A percentile compares a stretch with the other conserved stretches of the same genome.
These are phyloP conservation scores for Orthosia cruda DNA, from an alignment of 2,888 invertebrate species.

Conservation along the genomic window DNA sequence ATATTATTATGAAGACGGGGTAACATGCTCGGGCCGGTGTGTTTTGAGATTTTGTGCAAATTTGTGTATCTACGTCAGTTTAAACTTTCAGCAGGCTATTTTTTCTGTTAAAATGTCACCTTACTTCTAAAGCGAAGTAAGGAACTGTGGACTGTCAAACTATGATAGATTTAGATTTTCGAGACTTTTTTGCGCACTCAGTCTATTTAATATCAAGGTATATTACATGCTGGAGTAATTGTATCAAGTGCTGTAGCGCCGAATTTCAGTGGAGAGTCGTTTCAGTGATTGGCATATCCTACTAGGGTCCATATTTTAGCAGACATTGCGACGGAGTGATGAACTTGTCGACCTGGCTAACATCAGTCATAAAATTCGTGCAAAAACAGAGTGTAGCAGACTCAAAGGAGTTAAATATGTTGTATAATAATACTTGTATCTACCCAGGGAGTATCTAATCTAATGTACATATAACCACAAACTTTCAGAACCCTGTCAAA, in stretches of 20 bases:
- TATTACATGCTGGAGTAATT: too few species aligned
- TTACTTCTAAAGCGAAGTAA: background rate
- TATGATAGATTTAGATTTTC: too few species aligned
- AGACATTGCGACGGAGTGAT: background rate
- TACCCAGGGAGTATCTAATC: too few species aligned
- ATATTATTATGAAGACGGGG: background rate
- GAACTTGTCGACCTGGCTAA: background rate
- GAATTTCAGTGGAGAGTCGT: background rate
- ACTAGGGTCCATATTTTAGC: slow-evolving; percentile 22
- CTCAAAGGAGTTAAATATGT: background rate
- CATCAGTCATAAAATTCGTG: background rate
- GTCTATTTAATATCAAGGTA: too few species aligned
- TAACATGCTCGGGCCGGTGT: background rate
- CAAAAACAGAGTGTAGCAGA: background rate
- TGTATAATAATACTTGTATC: background rate
- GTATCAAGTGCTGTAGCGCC: slow-evolving; percentile 3
- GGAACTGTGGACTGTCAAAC: too few species aligned
- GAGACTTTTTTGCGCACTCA: background rate
- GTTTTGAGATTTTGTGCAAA: too few species aligned
- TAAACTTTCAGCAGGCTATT: too few species aligned
- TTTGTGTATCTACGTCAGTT: too few species aligned
- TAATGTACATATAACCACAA: too few species aligned
- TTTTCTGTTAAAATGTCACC: too few species aligned
- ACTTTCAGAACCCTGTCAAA: background rate
- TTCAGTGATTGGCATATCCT: slow-evolving; percentile 47